Percentiles rank a stretch among this genome's conserved stretches.
phyloP scores from a whole-genome alignment of 2,797 vertebrate genomes.

The Sebastes miniatus region DNA sequence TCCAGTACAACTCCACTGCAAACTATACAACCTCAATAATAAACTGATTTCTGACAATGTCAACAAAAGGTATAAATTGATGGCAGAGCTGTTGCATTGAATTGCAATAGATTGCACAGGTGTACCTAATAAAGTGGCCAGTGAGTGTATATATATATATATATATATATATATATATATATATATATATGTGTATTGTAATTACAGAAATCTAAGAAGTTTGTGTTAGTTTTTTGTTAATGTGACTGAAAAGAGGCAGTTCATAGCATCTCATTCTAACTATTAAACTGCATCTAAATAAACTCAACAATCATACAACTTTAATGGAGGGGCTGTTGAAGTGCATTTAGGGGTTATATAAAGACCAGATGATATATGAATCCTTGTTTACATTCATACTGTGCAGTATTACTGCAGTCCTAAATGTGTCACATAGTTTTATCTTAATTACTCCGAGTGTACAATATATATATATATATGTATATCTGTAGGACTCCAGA shows the following conservation, averaged over 20 bases:
- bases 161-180: neutral
- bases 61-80: neutral
- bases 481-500: slow-evolving; percentile 38
- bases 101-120: neutral
- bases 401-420: neutral
- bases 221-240: neutral
- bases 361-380: slow-evolving; percentile 17
- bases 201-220: neutral
- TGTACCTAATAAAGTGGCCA: neutral
- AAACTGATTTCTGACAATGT: neutral
- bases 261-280: neutral
- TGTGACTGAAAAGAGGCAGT: neutral
- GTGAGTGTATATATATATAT: too few species aligned
- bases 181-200: neutral
- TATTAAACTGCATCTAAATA: neutral
- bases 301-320: neutral
- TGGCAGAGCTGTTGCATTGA: neutral
- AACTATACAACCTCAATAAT: neutral
- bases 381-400: neutral
- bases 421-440: neutral
- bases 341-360: neutral
- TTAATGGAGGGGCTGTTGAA: neutral
- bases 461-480: too few species aligned
- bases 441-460: neutral
- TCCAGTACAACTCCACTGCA: neutral